Evolutionary conservation across 1,140 invertebrate species (phyloP).

Genomic region (Nebria ingens): DNA sequence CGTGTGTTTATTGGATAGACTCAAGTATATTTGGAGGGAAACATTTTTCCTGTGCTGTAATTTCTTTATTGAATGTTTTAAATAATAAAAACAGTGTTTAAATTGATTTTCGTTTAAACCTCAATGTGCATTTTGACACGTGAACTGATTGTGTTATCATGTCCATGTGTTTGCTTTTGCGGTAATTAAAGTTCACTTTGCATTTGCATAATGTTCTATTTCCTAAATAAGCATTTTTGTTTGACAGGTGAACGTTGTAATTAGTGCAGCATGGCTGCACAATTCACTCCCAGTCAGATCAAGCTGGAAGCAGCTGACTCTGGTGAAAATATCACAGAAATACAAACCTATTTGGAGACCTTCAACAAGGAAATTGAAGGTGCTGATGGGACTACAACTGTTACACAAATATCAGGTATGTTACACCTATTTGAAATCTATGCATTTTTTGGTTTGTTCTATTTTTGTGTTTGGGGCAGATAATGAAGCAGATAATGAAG

Average conservation of each 20-base stretch:
- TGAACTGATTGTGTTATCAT: no score
- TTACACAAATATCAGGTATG: conserved; percentile 41
- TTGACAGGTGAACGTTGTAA: neutral
- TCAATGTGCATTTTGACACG: no score
- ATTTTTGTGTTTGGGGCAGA: conserved; percentile 8
- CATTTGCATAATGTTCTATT: neutral
- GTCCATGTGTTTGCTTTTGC: no score
- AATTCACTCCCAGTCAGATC: conserved; percentile 26
- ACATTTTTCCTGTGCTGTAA: neutral
- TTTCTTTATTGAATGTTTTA: no score
- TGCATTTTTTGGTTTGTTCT: conserved; percentile 12
- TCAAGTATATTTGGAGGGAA: neutral
- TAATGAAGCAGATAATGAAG: conserved; percentile 35
- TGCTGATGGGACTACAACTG: conserved; percentile 35
- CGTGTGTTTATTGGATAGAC: neutral
- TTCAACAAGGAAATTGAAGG: conserved; percentile 78
- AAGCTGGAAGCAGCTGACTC: conserved; percentile 33
- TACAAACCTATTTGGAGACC: conserved; percentile 72
- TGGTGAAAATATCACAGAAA: conserved; percentile 55
- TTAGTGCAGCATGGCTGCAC: conserved; percentile 25
- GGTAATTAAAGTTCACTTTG: neutral
- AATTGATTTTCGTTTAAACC: no score
- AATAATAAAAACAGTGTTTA: no score
- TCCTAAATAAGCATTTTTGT: no score
- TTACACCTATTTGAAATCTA: conserved; percentile 16